Base-by-base conservation (phyloP, 2,888 invertebrate genomes). In the Nezara viridula region DNA sequence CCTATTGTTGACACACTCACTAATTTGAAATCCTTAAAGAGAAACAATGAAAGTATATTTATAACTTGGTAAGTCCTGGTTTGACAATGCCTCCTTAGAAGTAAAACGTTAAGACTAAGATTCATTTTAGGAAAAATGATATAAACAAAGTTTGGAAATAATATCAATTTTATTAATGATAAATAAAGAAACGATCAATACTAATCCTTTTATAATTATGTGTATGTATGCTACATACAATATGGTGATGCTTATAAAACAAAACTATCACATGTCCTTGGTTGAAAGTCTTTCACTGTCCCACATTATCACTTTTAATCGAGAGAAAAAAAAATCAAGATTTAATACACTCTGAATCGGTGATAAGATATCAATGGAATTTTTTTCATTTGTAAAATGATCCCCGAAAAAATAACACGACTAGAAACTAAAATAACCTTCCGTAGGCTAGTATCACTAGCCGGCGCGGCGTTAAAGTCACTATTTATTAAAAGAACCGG, bases 391-490 rank as follows among this genome's bases (percentile, higher is more conserved):
- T 60, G 27, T 55, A 55, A 27, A 14, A 21, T 0, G 37, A 37
- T 32, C 6, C 32, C 37, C 37, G 7, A 73, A 73, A 37, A 73
- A 37, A 19, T 19, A 9, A 73, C 6, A 14, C 60, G 2, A 16
- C 21, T 37, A 60, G 7, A 73, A 73, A 73, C 66, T 32, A 37
- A 73, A 37, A 73, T 37, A 73, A 37, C 37, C 32, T 37, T 73
- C 66, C 66, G 66, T 19, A 73, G 66, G 9, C 32, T 73, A 37
- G 66, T 73, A 73, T 73, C 66, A 73, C 66, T 73, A 73, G 81
- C 44, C 81, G 44, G 81, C 40, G 81, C 81, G 81, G 81, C 81
- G 81, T 81, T 81, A 81, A 81, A 81, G 81, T 81, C 81, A 81
- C 81, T 81, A 81, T 81, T 81, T 81, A 81, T 81, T 81, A 81